Percentiles rank a stretch among this genome's conserved stretches.
These are phyloP conservation scores for Fabriciana adippe DNA, from an alignment of 2,888 invertebrate genomes.

Conservation along the genomic window DNA sequence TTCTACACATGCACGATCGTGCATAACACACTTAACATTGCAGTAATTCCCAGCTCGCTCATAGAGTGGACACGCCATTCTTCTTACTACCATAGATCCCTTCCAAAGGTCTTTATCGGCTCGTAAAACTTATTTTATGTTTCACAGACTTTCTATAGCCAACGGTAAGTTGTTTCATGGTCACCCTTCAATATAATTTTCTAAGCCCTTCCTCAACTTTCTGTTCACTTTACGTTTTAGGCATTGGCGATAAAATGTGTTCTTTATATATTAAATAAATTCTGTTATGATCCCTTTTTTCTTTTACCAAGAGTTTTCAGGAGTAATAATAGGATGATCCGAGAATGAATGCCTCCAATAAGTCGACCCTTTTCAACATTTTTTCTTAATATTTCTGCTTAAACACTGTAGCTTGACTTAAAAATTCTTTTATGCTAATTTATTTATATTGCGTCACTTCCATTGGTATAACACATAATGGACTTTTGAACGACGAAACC, in stretches of 20 bases:
- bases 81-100: slow-evolving; percentile 56
- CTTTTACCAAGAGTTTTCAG: slow-evolving; percentile 63
- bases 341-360: slow-evolving; percentile 70
- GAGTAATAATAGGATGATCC: slow-evolving; percentile 73
- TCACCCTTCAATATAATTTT: slow-evolving; percentile 76
- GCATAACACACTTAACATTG: slow-evolving; percentile 2
- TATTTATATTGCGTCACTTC: not conserved
- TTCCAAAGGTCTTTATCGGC: slow-evolving; percentile 76
- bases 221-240: slow-evolving; percentile 62
- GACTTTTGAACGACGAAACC: not conserved
- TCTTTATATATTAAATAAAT: slow-evolving; percentile 71
- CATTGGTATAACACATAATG: not conserved
- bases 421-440: slow-evolving; percentile 21
- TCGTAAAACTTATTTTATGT: slow-evolving; percentile 77
- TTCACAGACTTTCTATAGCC: slow-evolving; percentile 68
- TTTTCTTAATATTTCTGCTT: slow-evolving; percentile 32
- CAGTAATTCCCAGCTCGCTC: slow-evolving; percentile 43
- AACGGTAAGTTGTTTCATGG: slow-evolving; percentile 74
- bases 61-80: slow-evolving; percentile 49
- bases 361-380: slow-evolving; percentile 60
- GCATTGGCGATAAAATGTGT: slow-evolving; percentile 71
- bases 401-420: slow-evolving; percentile 20
- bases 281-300: slow-evolving; percentile 72
- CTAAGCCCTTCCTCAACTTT: slow-evolving; percentile 61
- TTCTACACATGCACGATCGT: not conserved